Conservation (phyloP, 2,888 invertebrate species). For the Aspidiotus rigidus region DNA sequence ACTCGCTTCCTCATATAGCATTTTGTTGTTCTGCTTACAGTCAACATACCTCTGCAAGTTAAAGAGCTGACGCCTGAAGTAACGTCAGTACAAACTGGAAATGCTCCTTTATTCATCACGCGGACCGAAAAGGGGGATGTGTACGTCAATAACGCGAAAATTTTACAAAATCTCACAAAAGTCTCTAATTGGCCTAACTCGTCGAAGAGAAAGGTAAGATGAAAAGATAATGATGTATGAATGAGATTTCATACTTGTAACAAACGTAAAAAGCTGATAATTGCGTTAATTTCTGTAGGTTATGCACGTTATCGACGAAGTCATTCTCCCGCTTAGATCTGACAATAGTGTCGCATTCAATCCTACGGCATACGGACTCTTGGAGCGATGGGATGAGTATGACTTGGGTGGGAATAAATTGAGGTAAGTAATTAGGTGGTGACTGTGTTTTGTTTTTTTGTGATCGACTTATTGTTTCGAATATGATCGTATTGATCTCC, state of each 20-base stretch:
- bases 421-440: slow-evolving; percentile 38
- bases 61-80: slow-evolving; percentile 41
- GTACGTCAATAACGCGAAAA: slow-evolving; percentile 76
- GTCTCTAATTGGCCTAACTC: background rate
- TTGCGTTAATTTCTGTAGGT: slow-evolving; percentile 49
- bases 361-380: slow-evolving; percentile 70
- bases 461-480: background rate
- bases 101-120: slow-evolving; percentile 72
- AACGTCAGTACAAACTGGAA: slow-evolving; percentile 70
- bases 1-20: too few species aligned
- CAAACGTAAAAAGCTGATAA: background rate
- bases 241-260: background rate
- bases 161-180: slow-evolving; percentile 44
- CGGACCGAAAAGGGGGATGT: slow-evolving; percentile 52
- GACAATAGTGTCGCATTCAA: slow-evolving; percentile 58
- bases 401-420: slow-evolving; percentile 69
- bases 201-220: slow-evolving; percentile 13
- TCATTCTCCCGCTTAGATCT: slow-evolving; percentile 62
- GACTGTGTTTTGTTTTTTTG: too few species aligned
- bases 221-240: too few species aligned
- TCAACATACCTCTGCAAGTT: slow-evolving; percentile 1
- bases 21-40: slow-evolving; percentile 2
- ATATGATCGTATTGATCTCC: background rate
- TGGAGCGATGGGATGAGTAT: slow-evolving; percentile 66
- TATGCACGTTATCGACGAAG: slow-evolving; percentile 78